Evolutionary conservation across 2,888 invertebrate genomes (phyloP).

Genomic region (Nezara viridula): DNA sequence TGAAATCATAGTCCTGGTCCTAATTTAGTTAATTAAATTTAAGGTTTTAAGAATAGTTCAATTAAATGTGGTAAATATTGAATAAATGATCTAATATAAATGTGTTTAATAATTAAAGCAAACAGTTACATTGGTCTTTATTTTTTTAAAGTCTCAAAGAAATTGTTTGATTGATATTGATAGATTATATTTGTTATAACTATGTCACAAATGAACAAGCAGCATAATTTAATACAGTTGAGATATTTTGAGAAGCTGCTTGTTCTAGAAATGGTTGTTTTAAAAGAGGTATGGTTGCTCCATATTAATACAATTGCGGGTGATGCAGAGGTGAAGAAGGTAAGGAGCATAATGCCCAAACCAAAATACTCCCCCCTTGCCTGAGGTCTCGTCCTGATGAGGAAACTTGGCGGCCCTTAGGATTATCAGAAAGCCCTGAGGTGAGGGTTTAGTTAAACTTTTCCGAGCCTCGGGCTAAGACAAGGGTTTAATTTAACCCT

Average conservation of each 20-base stretch:
- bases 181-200: no score
- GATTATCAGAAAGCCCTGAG: constrained; percentile 47
- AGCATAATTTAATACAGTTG: no score
- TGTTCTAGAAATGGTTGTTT: not conserved
- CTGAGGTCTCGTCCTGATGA: not conserved
- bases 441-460: constrained; percentile 43
- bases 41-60: no score
- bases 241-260: not conserved
- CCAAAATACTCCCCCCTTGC: not conserved
- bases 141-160: no score
- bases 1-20: no score
- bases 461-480: constrained; percentile 30
- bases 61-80: no score
- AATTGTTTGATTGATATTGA: no score
- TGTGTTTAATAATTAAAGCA: no score
- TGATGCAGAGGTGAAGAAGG: not conserved
- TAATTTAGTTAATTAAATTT: no score
- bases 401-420: constrained; percentile 5
- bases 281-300: not conserved
- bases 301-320: not conserved
- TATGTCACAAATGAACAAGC: no score
- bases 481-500: constrained; percentile 44
- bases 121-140: no score
- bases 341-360: not conserved
- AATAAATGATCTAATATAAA: no score